Base-by-base conservation (phyloP, 2,888 invertebrate genomes). In the Euzetes globulus region DNA sequence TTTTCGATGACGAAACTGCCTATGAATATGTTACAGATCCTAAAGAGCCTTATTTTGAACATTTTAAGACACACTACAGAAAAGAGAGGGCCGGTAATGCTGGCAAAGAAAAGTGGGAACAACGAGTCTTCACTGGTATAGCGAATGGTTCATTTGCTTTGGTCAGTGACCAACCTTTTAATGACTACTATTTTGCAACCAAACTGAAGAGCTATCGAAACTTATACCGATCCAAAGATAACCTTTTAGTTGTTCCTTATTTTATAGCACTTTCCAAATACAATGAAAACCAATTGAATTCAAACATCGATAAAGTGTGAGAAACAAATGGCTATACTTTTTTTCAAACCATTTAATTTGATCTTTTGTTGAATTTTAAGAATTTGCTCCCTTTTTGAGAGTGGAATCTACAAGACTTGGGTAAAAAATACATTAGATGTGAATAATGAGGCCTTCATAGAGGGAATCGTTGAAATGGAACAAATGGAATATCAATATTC, bases 101-200 rank as follows among this genome's bases (percentile, higher is more conserved):
- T 1, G 33, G 9, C 33, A 63, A 63, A 29, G 4, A 63, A 17
- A 17, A 29, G 9, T 63, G 63, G 63, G 63, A 63, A 63, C 6
- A 27, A 9, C 1, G n/a, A 17, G n/a, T 63, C 1, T 63, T 63
- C 22, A 13, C 4, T 33, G 7, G 22, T 9, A 63, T 63, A 3
- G 6, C 29, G 1, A 29, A 63, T 17, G 4, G 29, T 22, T 7
- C 13, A 1, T 63, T 22, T n/a, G 63, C n/a, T 22, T 63, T 63
- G 33, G 63, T 63, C 17, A 63, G 63, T 33, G 63, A 63, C n/a
- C 29, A 63, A 25, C 29, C 63, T 9, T 63, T 63, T 63, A 27
- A 22, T 63, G 63, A 63, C 25, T 63, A 29, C 15, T 63, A 63
- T 17, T 63, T 29, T 33, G 27, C 63, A 1, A 63, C 29, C 4